Evolutionary conservation across 2,113 vertebrate species (phyloP).

Genomic region (Pongo abelii): DNA sequence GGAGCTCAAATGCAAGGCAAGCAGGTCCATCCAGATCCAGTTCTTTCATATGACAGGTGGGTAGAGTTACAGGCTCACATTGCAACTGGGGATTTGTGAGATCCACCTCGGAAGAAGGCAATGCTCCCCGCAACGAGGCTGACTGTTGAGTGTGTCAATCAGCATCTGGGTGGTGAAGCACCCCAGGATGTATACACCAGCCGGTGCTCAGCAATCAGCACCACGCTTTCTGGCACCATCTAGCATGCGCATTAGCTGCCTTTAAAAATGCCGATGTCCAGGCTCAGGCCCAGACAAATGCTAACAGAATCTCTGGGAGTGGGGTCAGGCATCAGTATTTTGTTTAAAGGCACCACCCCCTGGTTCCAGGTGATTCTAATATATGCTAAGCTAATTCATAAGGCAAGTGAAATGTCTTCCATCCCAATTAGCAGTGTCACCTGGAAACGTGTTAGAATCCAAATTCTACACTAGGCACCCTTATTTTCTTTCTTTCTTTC

Average conservation of each 20-base stretch:
- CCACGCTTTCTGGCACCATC: not conserved
- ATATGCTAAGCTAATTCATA: not conserved
- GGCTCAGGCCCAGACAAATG: not conserved
- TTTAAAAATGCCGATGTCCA: not conserved
- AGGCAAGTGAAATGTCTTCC: not conserved
- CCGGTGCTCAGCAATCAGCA: not conserved
- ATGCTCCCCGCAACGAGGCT: not conserved
- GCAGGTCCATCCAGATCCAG: constrained; percentile 35
- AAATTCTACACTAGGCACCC: not conserved
- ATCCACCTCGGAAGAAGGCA: not conserved
- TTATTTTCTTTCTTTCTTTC: not conserved
- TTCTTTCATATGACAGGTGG: constrained; percentile 42
- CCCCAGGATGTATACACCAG: not conserved
- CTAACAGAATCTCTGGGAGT: not conserved
- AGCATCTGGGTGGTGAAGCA: not conserved
- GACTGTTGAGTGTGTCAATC: not conserved
- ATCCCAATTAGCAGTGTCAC: not conserved
- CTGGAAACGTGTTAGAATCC: not conserved
- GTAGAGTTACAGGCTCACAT: constrained; percentile 50
- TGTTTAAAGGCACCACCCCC: not conserved
- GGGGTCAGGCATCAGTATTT: not conserved
- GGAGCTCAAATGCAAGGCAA: constrained; percentile 55
- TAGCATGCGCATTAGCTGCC: not conserved
- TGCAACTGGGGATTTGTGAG: constrained; percentile 18
- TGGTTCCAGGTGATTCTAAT: not conserved